A percentile compares a stretch with the other conserved stretches of the same genome.
Conservation (phyloP, 2,888 invertebrate species). For the Harmothoe impar region DNA sequence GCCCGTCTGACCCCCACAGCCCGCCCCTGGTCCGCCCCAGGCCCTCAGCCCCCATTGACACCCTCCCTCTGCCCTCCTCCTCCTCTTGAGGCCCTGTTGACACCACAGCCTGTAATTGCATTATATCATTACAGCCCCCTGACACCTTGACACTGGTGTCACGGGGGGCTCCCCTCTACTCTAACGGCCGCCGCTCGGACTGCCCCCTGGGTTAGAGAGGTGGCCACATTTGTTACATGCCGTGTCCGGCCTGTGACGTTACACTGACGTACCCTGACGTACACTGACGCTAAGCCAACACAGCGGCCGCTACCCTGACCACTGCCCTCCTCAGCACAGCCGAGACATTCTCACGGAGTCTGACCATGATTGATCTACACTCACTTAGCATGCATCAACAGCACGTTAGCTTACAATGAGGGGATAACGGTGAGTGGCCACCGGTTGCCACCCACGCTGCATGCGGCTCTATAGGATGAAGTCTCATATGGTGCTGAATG, state of each 20-base stretch:
- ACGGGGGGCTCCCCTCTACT: not conserved
- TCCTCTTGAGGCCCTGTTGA: not conserved
- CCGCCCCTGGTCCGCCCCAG: slow-evolving; percentile 17
- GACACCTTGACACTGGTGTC: slow-evolving; percentile 57
- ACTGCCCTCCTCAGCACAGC: not conserved
- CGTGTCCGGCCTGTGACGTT: not conserved
- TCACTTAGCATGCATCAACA: not conserved
- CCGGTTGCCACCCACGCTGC: not conserved
- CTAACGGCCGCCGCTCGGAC: not conserved
- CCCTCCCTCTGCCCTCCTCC: not conserved
- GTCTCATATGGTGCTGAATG: not conserved
- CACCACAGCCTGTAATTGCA: slow-evolving; percentile 49
- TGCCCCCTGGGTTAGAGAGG: not conserved
- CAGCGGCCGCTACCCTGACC: slow-evolving; percentile 12
- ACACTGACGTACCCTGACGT: too few species aligned
- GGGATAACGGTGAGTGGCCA: not conserved
- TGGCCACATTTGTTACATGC: slow-evolving; percentile 19
- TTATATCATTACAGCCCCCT: slow-evolving; percentile 54
- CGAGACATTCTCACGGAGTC: slow-evolving; percentile 27
- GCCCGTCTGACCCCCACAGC: slow-evolving; percentile 16
- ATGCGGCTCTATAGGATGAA: not conserved
- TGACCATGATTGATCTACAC: slow-evolving; percentile 33
- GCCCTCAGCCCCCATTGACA: slow-evolving; percentile 45
- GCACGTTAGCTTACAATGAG: not conserved
- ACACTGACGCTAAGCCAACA: slow-evolving; percentile 48